Conservation (phyloP, 2,797 vertebrate species). For the Molossus molossus region DNA sequence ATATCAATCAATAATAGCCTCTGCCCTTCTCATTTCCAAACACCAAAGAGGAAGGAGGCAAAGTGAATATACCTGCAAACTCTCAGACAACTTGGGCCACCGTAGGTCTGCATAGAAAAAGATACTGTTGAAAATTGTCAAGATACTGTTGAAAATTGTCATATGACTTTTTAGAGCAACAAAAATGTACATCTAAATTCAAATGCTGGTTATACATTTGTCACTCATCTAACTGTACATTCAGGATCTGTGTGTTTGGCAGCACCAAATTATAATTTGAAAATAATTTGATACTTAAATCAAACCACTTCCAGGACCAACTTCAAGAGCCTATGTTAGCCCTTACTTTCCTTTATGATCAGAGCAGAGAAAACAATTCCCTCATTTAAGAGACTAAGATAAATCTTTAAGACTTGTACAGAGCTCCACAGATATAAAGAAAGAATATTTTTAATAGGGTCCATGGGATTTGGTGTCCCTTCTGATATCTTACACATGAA, state of each 20-base stretch:
- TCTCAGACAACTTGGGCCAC: background rate
- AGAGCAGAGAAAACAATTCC: background rate
- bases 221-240: background rate
- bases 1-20: background rate
- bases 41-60: background rate
- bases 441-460: background rate
- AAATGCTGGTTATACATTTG: background rate
- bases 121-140: too few relatives aligned
- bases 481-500: background rate
- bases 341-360: conserved; percentile 5
- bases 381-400: background rate
- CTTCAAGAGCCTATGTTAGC: background rate
- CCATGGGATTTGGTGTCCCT: background rate
- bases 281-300: conserved; percentile 39
- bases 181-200: background rate
- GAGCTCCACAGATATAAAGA: background rate
- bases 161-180: background rate
- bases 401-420: conserved; percentile 16
- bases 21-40: background rate
- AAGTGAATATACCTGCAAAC: background rate
- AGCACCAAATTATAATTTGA: background rate
- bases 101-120: background rate
- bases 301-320: background rate
- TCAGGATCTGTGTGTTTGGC: background rate
- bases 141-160: background rate